Base-by-base conservation (phyloP, 2,888 invertebrate species). In the Meiosimyza platycephala region DNA sequence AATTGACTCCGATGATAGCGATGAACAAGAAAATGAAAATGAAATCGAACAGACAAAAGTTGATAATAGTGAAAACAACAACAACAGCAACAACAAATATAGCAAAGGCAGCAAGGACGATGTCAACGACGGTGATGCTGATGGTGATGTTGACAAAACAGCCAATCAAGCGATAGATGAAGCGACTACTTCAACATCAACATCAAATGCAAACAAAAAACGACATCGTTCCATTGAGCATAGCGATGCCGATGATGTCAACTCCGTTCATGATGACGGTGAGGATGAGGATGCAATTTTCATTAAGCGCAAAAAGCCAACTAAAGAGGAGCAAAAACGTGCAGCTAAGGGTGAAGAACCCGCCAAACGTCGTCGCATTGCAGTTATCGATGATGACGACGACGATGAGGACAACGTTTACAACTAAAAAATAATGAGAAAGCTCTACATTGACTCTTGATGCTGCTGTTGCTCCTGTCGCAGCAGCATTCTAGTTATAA, bases 1-100 rank as follows among this genome's bases (percentile, higher is more conserved):
- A 82, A 86, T 87, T 81, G 85, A 86, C 79, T 86, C 86, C 70
- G 85, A 84, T 76, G 85, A 85, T 76, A 81, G 78, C 11, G 77
- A 79, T 54, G 77, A 72, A 52, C 73, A 71, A 47, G 72, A 40
- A 22, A 51, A 67, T 67, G 73, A 63, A 59, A 70, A 68, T 16
- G 74, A 28, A 12, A 66, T 62, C 48, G 54, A 47, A 13, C 57
- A 62, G 51, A 65, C 52, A 70, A 57, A 70, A 28, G 54, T 18
- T 47, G 69, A 69, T 57, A 66, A n/a, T 48, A 71, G 22, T 63
- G n/a, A 3, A 11, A 63, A 22, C 16, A 48, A 18, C 63, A 47
- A 22, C 13, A n/a, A 22, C 22, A 22, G 22, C 22, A 22, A 22
- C 22, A 22, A 22, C 22, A 22, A 22, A 2, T 2, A 22, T 22